A percentile compares a stretch with the other conserved stretches of the same genome.
phyloP scores from a whole-genome alignment of 2,113 vertebrate genomes.

The Gracilinanus agilis region DNA sequence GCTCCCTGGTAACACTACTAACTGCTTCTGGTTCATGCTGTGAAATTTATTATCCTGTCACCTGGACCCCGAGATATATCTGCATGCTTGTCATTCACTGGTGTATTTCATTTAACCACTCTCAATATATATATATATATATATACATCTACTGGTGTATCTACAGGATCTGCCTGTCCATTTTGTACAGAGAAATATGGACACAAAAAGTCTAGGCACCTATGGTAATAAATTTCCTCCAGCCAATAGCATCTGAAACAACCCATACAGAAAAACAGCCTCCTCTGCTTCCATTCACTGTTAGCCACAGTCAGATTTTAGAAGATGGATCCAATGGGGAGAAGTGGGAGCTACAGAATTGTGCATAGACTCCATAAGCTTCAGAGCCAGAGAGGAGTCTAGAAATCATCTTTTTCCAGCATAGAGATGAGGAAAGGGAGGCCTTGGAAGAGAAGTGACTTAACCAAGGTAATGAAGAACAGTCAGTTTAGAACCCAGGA shows the following conservation, averaged over 20 bases:
- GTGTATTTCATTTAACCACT: neutral
- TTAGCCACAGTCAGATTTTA: constrained; percentile 25
- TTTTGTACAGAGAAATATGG: constrained; percentile 66
- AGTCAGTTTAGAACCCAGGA: neutral
- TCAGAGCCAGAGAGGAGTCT: neutral
- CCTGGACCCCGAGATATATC: constrained; percentile 53
- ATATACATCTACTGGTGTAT: neutral
- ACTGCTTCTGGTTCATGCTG: constrained; percentile 15
- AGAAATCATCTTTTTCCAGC: neutral
- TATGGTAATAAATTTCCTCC: constrained; percentile 77
- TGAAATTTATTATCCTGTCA: constrained; percentile 54
- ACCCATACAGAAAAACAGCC: constrained; percentile 49
- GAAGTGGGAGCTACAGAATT: neutral
- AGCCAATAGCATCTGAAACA: constrained; percentile 53
- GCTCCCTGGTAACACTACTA: constrained; percentile 38
- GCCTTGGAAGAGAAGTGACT: neutral
- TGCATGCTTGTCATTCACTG: constrained; percentile 41
- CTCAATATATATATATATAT: neutral
- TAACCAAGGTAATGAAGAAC: neutral
- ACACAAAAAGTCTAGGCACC: constrained; percentile 55
- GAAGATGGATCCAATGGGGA: neutral
- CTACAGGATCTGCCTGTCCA: constrained; percentile 51
- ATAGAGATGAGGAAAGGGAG: neutral
- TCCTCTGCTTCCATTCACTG: constrained; percentile 59
- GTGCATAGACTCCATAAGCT: neutral